Conservation (phyloP, 2,113 vertebrate genomes). For the Gavialis gangeticus region DNA sequence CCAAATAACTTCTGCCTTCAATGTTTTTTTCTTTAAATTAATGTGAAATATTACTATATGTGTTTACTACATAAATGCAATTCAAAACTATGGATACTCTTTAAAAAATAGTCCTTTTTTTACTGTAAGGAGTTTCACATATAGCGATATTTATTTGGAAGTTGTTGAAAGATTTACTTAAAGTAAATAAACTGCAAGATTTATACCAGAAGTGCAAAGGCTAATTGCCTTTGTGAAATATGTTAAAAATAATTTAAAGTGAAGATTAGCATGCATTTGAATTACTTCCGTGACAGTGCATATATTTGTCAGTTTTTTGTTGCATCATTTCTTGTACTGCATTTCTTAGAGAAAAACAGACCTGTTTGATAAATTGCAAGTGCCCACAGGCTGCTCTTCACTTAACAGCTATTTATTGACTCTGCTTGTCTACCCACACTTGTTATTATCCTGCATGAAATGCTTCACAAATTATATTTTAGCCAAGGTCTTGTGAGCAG, state of each 20-base stretch:
- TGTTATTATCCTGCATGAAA: neutral
- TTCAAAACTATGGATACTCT: neutral
- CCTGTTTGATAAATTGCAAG: neutral
- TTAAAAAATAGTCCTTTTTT: neutral
- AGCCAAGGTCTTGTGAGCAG: too few relatives aligned
- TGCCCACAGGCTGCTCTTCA: neutral
- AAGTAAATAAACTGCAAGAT: neutral
- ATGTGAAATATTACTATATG: neutral
- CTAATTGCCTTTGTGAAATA: too few relatives aligned
- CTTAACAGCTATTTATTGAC: neutral
- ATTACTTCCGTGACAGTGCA: neutral
- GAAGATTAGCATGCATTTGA: neutral
- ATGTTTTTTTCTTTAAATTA: neutral
- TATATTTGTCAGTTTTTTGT: neutral
- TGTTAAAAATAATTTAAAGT: neutral
- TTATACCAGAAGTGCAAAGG: neutral
- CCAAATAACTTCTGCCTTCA: neutral
- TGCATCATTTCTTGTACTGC: neutral
- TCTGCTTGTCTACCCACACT: neutral
- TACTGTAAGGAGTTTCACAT: accelerated
- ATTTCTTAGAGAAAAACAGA: neutral
- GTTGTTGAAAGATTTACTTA: neutral
- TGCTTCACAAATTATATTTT: neutral
- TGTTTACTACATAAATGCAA: neutral
- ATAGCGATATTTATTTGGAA: neutral